phyloP scores from a whole-genome alignment of 2,113 vertebrate species.

The Cryptomyrus ogoouensis region DNA sequence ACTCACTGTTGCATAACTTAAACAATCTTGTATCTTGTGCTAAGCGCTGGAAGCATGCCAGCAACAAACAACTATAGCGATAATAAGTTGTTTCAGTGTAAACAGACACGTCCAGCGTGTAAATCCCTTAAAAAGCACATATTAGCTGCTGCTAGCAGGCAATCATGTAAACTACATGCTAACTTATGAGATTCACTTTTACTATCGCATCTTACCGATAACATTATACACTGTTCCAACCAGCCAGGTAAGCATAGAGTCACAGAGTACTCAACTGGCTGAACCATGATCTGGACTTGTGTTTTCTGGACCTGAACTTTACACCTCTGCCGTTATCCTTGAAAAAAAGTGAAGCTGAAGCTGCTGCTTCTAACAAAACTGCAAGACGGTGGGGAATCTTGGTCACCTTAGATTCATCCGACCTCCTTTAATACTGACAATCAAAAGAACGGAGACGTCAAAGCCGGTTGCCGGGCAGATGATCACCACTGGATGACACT shows the following conservation, averaged over 20 bases:
- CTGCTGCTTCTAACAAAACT: not conserved
- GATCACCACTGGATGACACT: not conserved
- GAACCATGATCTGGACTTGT: no score
- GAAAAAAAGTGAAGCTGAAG: not conserved
- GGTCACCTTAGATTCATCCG: not conserved
- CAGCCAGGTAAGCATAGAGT: no score
- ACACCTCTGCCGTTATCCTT: not conserved
- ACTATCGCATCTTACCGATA: not conserved
- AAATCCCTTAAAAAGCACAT: not conserved
- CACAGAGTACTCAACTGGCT: no score
- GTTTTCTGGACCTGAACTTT: no score
- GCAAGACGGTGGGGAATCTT: not conserved
- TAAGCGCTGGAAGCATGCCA: not conserved
- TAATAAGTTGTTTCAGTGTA: not conserved
- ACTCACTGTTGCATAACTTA: not conserved
- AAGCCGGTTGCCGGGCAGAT: not conserved
- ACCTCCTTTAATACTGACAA: not conserved
- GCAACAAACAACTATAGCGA: not conserved
- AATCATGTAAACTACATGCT: not conserved
- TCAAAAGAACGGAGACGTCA: not conserved
- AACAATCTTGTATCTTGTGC: not conserved
- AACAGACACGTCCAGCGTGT: not conserved
- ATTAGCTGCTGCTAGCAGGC: not conserved
- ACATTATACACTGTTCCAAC: not conserved
- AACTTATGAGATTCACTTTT: not conserved